Evolutionary conservation across 2,113 vertebrate genomes (phyloP), one percentile per base, ranked within the genome.

Genomic region (Pontoporia blainvillei): DNA sequence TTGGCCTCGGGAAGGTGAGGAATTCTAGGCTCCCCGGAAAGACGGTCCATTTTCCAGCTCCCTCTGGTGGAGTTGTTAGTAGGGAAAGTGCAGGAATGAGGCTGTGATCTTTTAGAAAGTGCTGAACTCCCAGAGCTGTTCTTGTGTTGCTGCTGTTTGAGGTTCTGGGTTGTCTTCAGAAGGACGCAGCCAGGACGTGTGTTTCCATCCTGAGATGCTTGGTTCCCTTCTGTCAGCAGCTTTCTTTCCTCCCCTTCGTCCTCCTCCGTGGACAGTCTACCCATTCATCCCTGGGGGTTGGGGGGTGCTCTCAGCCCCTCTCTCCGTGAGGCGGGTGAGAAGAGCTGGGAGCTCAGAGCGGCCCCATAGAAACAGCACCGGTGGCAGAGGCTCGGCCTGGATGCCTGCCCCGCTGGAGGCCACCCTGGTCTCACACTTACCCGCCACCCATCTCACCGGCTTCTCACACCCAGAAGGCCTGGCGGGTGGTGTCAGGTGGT

Each of bases 401-500:
- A 69, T 3, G 27, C 66, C 39, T 3, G 61, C 95, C 95, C 8
- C 0, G 89, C 75, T 54, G 21, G 1, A 27, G 66, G 75, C 92
- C 67, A 11, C 64, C 72, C 79, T n/a, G 57, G 76, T 61, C 85
- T 62, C 3, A 2, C 39, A 18, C 73, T 46, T 36, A 1, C 62
- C 67, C 34, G 1, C 76, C 3, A 2, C 88, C 66, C 1, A 9
- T 31, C 91, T 81, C 59, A 2, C 54, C 21, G 86, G 91, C 88
- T 76, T 93, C 91, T 92, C 82, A 34, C 27, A 49, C 96, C 92
- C 94, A 2, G 25, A 76, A 96, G 92, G 82, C 98, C 78, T 62
- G 44, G 91, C 29, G 14, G 8, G 82, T 41, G 78, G 25, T 93
- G 95, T 96, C 98, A 98, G 98, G 95, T 97, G 97, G 94, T 97